Base-by-base conservation (phyloP, 2,797 vertebrate genomes). In the Numenius phaeopus region DNA sequence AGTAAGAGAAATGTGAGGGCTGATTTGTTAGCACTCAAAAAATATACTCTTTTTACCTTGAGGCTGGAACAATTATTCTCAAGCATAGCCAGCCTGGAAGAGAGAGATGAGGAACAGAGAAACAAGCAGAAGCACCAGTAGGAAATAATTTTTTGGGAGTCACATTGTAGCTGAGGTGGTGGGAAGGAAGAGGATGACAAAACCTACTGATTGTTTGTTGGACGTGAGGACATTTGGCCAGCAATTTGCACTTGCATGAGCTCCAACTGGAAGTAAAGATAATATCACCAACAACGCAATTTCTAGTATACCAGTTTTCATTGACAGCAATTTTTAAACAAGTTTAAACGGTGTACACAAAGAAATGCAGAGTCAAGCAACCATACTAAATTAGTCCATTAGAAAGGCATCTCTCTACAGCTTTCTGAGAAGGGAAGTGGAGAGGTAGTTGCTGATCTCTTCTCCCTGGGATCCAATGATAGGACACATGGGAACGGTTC, bases 21-120 rank as follows among this genome's bases (percentile, higher is more conserved):
- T 95, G 83, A 93, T 94, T 95, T 89, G 50, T 57, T 76, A 90
- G 42, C 42, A 58, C 69, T 92, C 52, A 87, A 8, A 61, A 89
- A 89, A 92, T 73, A 64, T 55, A 42, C 37, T 87, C 20, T 26
- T 69, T 88, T 87, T 90, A 57, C 52, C 22, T 80, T 85, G 75
- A 29, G 73, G 64, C 86, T 89, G 55, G 19, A 66, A 61, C 34
- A 94, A 96, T 71, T 70, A 94, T 52, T 90, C 81, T 69, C 32
- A 73, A 83, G 39, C 0, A 0, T 39, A 16, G 5, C 44, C 71
- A 75, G 61, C 26, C 24, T 54, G n/a, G 8, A 47, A 61, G 58
- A 90, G 59, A 89, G 55, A 82, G 37, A 62, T 13, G 50, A 21
- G 79, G 52, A 92, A 73, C 11, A 78, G 61, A 72, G 61, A 81